Conservation (phyloP, 2,888 invertebrate genomes). For the Monoplex corrugatus region DNA sequence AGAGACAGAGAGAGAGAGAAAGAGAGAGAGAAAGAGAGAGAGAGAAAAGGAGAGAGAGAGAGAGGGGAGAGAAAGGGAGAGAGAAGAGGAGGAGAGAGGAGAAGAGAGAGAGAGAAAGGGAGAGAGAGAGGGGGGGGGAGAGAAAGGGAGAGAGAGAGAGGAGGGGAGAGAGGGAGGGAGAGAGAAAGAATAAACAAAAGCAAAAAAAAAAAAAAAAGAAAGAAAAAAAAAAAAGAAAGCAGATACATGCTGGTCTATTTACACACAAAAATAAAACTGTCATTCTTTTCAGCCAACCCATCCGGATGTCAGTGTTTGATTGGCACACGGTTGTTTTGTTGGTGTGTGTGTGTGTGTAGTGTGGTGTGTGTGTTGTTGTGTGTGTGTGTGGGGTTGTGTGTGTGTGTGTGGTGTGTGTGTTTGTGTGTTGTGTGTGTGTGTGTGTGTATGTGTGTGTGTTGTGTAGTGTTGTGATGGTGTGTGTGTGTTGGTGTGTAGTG, state of each 20-base stretch:
- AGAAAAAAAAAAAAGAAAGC: background rate
- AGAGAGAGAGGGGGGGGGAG: background rate
- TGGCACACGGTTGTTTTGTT: no score
- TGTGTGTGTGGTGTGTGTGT: background rate
- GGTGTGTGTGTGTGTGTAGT: no score
- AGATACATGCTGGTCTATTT: background rate
- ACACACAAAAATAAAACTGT: no score
- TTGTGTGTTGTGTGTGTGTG: background rate
- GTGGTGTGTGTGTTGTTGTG: background rate
- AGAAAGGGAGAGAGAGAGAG: background rate
- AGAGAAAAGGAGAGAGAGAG: background rate
- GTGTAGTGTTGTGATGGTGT: no score
- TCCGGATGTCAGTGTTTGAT: no score
- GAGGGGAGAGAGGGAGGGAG: background rate
- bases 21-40: background rate
- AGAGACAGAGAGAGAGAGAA: background rate
- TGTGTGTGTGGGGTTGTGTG: background rate
- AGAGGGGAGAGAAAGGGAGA: background rate
- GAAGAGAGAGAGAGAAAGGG: background rate
- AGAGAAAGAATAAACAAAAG: background rate
- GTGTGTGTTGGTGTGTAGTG: background rate
- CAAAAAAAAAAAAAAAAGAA: no score
- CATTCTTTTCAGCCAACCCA: no score
- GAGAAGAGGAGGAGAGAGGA: background rate
- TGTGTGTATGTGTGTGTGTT: background rate